Evolutionary conservation across 2,113 vertebrate species (phyloP), one percentile per base, ranked within the genome.

Genomic region (Sinocyclocheilus rhinocerous): DNA sequence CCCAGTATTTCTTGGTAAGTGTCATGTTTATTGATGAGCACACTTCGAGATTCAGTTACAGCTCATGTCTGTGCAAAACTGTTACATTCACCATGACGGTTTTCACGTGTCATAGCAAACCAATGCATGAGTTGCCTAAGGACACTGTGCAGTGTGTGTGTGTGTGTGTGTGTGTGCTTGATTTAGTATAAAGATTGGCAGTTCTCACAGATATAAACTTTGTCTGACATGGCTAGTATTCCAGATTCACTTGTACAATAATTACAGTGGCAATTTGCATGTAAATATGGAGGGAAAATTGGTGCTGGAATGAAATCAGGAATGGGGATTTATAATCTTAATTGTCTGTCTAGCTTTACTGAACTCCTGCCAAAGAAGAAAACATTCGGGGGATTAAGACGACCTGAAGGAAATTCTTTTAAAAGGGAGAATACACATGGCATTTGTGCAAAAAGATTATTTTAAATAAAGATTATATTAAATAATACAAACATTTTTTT

Each of bases 1-100:
- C 36, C 15, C 36, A 45, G 57, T 36, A 65, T n/a, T 81, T 81
- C 78, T 81, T 24, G 59, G 78, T 26, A 81, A 81, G 48, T 48
- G 78, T 81, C 78, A 65, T 18, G 78, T 65, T 81, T 81, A 81
- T 81, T 81, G 36, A 81, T 65, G 78, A 65, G 57, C 36, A 45
- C 13, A 22, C 16, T 81, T 65, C 78, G 65, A 45, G 36, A 57
- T 63, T 81, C 61, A 50, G 79, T 81, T 81, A 81, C 39, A 67
- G 15, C 57, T 42, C 78, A 26, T 65, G 78, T 67, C 79, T 81
- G 79, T 3, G 61, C 79, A 50, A 67, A 81, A 81, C 79, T 81
- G 61, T 10, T 67, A 42, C 77, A 42, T 80, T 80, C 70, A 73
- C 70, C 20, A 13, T 42, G 36, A n/a, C 20, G 2, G 77, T 61